Evolutionary conservation across 2,888 invertebrate genomes (phyloP), one percentile per base, ranked within the genome.

Genomic region (Cordilura impudica): DNA sequence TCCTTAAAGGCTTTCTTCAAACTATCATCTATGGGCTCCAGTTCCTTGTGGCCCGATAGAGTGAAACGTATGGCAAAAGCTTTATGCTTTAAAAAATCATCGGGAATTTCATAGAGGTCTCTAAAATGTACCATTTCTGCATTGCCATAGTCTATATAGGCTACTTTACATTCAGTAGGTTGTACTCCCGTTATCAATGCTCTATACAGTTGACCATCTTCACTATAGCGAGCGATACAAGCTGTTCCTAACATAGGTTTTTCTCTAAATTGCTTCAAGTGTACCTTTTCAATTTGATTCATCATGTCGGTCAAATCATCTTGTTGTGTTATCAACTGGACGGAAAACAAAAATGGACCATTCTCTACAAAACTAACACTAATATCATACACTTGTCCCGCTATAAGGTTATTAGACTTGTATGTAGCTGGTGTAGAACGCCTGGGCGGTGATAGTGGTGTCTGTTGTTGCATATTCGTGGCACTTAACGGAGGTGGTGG

Each of bases 71-170:
- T 92, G 0, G 95, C 95, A 91, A 95, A 94, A 4, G 94, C 94
- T 90, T 93, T 93, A 0, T 93, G 93, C 72, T 93, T 91, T 1
- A 95, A 91, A 88, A 93, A 94, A 84, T 94, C 93, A 74, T 93
- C 91, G 0, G 96, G 95, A 82, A 96, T 93, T 87, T 94, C 93
- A 88, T 92, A 96, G 58, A 96, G 92, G 83, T 94, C 93, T 82
- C 93, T 92, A 80, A 93, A 93, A 0, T 93, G 91, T 10, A 95
- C 92, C 84, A 93, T 90, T 89, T 95, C 95, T 5, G 93, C 93
- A 85, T 95, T 94, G 26, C 96, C 96, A 87, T 94, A 95, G 88
- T 96, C 96, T 29, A 95, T 94, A 87, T 95, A 96, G 85, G 94
- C 94, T 4, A 96, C 91, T 88, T 94, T 95, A 86, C 94, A 95